Conservation (phyloP, 2,888 invertebrate species). For the Polymixis lichenea region DNA sequence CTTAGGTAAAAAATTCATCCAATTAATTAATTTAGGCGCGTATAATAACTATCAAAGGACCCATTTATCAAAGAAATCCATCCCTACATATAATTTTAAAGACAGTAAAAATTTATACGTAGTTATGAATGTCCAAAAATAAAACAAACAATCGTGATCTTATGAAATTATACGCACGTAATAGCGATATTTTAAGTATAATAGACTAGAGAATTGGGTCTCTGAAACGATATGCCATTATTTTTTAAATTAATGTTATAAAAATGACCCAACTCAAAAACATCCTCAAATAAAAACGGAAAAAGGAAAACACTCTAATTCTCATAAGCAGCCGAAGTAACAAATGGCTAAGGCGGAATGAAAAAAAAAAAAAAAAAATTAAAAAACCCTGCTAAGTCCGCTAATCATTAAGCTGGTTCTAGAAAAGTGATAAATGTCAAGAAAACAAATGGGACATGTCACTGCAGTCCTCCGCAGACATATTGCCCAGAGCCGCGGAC, state of each 20-base stretch:
- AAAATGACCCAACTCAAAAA: neutral
- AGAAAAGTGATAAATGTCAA: slow-evolving; percentile 60
- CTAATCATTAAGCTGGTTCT: slow-evolving; percentile 45
- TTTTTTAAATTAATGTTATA: neutral
- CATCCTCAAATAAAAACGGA: neutral
- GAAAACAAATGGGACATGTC: slow-evolving; percentile 44
- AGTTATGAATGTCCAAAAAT: neutral
- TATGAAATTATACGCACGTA: slow-evolving; percentile 10
- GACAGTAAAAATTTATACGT: neutral
- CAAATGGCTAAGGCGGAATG: slow-evolving; percentile 20
- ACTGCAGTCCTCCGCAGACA: slow-evolving; percentile 47
- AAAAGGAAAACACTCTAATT: neutral
- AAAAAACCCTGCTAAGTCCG: slow-evolving; percentile 26
- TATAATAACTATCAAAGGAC: slow-evolving; percentile 6
- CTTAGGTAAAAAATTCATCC: neutral
- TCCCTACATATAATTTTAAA: neutral
- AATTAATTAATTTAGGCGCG: slow-evolving; percentile 11
- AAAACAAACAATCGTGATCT: slow-evolving; percentile 1
- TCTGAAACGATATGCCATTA: neutral
- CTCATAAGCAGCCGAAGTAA: neutral
- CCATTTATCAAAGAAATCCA: slow-evolving; percentile 6
- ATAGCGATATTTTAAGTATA: slow-evolving; percentile 3
- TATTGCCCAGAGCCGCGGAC: slow-evolving; percentile 15
- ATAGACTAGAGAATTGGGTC: neutral
- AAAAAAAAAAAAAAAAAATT: slow-evolving; percentile 18